Evolutionary conservation across 2,113 vertebrate species (phyloP).

Genomic region (Genyomyrus donnyi): DNA sequence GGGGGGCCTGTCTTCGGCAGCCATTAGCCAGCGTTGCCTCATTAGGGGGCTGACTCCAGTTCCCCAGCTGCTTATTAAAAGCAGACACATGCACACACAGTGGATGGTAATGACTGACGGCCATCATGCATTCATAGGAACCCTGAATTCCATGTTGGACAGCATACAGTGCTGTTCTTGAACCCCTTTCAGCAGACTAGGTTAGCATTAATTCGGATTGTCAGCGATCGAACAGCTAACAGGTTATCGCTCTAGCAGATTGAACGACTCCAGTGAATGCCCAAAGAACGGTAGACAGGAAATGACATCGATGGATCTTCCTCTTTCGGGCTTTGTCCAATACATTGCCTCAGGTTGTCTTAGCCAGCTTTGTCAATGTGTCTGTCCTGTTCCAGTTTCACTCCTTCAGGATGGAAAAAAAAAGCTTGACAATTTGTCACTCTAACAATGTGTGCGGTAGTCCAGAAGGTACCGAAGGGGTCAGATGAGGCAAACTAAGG

Average conservation of each 20-base stretch:
- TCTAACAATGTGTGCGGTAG: background rate
- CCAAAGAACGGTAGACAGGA: background rate
- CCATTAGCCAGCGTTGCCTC: background rate
- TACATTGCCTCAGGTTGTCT: background rate
- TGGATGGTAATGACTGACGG: background rate
- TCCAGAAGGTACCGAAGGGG: background rate
- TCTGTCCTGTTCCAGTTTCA: background rate
- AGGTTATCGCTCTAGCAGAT: background rate
- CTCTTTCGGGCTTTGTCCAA: background rate
- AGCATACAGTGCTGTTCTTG: background rate
- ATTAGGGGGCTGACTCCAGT: background rate
- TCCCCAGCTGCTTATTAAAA: background rate
- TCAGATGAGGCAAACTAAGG: background rate
- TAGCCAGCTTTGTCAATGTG: background rate
- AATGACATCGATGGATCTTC: conserved; percentile 1
- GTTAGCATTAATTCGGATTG: background rate
- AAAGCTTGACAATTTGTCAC: background rate
- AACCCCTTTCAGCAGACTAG: background rate
- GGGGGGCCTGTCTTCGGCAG: background rate
- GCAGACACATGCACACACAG: background rate
- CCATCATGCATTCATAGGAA: background rate
- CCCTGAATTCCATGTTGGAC: background rate
- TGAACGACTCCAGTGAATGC: background rate
- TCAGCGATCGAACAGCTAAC: background rate
- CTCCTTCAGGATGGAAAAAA: background rate